Evolutionary conservation across 2,797 vertebrate species (phyloP).

Genomic region (Streptopelia turtur): DNA sequence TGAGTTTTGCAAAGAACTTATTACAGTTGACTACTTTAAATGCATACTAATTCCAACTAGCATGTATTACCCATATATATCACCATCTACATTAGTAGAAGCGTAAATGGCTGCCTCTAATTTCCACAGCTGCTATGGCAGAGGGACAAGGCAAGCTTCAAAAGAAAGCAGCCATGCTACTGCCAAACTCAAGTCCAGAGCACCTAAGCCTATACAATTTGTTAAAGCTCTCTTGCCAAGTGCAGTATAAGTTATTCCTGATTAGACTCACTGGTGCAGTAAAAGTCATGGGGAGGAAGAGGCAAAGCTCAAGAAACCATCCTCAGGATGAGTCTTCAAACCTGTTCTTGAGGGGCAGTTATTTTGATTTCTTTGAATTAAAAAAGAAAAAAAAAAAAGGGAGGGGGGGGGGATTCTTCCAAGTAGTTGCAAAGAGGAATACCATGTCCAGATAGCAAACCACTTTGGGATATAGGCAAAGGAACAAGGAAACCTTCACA

Average conservation of each 20-base stretch:
- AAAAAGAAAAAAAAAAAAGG: not conserved
- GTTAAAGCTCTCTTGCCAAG: not conserved
- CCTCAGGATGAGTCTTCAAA: not conserved
- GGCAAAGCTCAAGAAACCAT: not conserved
- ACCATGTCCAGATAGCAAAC: not conserved
- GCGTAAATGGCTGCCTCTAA: not conserved
- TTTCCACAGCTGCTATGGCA: not conserved
- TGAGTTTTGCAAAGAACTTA: not conserved
- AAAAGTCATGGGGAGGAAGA: not conserved
- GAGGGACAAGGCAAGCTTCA: not conserved
- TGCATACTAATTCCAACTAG: not conserved
- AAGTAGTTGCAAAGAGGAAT: not conserved
- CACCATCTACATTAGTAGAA: not conserved
- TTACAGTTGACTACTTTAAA: not conserved
- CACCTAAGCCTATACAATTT: not conserved
- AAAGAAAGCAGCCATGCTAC: not conserved
- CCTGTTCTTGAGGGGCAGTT: not conserved
- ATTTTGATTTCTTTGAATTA: not conserved
- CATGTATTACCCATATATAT: no score
- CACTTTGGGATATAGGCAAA: not conserved
- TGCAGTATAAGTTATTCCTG: not conserved
- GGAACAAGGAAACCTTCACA: not conserved
- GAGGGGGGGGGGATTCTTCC: not conserved
- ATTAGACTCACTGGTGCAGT: not conserved
- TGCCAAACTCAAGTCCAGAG: not conserved